These are phyloP conservation scores for Eupithecia vulgata DNA, from an alignment of 2,888 invertebrate species.

Conservation along the genomic window DNA sequence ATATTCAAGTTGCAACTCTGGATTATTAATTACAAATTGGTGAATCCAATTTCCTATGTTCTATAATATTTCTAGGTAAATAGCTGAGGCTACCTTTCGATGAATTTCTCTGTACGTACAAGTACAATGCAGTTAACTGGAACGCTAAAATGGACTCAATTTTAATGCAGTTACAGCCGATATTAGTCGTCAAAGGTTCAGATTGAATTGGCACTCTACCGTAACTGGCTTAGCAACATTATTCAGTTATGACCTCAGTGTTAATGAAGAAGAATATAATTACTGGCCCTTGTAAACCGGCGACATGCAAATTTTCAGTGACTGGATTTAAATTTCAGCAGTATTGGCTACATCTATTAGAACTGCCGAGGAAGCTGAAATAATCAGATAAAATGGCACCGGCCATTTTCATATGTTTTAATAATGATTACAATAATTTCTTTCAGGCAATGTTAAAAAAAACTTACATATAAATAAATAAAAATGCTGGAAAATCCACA, in stretches of 20 bases:
- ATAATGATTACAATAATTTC: no score
- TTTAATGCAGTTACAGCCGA: constrained; percentile 8
- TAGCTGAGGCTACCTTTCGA: neutral
- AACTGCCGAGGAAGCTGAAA: neutral
- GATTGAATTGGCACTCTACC: constrained; percentile 12
- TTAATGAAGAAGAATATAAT: constrained; percentile 21
- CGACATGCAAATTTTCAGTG: constrained; percentile 39
- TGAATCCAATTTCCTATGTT: no score
- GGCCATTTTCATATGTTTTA: neutral
- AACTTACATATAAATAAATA: no score
- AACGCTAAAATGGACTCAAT: constrained; percentile 9
- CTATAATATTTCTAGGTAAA: neutral
- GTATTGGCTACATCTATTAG: constrained; percentile 44
- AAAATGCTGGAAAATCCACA: no score
- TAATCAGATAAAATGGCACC: neutral
- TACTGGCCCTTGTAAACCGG: constrained; percentile 27
- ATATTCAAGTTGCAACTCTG: neutral
- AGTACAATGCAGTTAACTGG: neutral
- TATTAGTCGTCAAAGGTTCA: constrained; percentile 2
- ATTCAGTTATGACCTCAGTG: constrained; percentile 16
- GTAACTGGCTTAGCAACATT: constrained; percentile 13
- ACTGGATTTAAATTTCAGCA: constrained; percentile 47
- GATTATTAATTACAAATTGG: neutral
- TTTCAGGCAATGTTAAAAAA: no score
- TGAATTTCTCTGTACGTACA: neutral